These are phyloP conservation scores for Chironomus tentans DNA, from an alignment of 2,888 invertebrate species.

Conservation along the genomic window DNA sequence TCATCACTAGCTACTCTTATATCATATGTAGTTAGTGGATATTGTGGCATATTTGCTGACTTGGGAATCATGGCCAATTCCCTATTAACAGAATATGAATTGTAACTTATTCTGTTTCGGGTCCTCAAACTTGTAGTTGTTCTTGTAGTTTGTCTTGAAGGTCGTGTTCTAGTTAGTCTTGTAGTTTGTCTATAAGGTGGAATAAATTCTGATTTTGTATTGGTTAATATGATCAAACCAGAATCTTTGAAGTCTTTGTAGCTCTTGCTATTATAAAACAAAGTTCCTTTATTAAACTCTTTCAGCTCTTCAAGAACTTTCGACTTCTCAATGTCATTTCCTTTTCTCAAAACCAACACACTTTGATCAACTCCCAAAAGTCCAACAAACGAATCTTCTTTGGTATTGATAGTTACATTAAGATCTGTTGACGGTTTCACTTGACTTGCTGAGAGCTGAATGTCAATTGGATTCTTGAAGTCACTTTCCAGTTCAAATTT, in stretches of 20 bases:
- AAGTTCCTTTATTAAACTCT: not conserved
- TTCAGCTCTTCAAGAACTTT: conserved; percentile 29
- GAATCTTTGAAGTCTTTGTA: not conserved
- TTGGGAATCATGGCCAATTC: too few relatives aligned
- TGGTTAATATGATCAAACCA: not conserved
- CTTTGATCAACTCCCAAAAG: conserved; percentile 75
- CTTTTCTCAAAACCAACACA: conserved; percentile 55
- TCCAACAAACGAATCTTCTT: conserved; percentile 72
- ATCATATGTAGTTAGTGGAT: too few relatives aligned
- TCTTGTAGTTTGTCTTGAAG: too few relatives aligned
- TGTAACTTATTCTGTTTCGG: too few relatives aligned
- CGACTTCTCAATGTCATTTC: conserved; percentile 51
- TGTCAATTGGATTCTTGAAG: conserved; percentile 36
- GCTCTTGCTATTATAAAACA: not conserved
- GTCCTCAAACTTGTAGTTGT: too few relatives aligned
- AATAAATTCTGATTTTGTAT: not conserved
- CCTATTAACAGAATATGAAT: too few relatives aligned
- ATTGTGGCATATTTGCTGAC: too few relatives aligned
- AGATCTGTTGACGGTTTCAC: conserved; percentile 63
- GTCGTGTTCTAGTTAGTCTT: too few relatives aligned
- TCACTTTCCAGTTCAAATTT: conserved; percentile 60
- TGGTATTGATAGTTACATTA: conserved; percentile 64
- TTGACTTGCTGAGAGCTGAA: conserved; percentile 41
- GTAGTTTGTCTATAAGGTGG: not conserved
- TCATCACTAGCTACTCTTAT: too few relatives aligned